Evolutionary conservation across 2,888 invertebrate genomes (phyloP).

Genomic region (Sphaerophoria rueppellii): DNA sequence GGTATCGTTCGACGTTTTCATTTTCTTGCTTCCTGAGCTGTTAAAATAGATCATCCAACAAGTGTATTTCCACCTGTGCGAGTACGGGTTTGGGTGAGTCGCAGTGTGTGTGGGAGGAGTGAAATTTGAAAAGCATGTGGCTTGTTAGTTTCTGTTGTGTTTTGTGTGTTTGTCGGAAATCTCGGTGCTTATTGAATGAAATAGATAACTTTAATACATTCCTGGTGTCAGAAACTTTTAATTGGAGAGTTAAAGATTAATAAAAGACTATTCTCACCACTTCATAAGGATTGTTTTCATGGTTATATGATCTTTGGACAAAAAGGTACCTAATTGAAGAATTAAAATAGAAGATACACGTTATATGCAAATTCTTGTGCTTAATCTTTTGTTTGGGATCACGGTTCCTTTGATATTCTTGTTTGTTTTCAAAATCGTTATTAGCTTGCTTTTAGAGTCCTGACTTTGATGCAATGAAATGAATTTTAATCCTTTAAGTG

Average conservation of each 20-base stretch:
- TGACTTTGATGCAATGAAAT: too few species aligned
- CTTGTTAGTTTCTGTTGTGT: background rate
- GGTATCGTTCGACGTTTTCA: background rate
- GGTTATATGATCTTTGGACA: background rate
- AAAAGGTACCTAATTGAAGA: background rate
- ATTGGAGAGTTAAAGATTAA: background rate
- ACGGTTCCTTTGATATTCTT: too few species aligned
- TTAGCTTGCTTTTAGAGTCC: too few species aligned
- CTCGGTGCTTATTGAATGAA: background rate
- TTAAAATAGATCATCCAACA: conserved; percentile 1
- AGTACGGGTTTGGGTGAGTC: background rate
- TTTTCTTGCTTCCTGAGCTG: background rate
- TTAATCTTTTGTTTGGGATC: too few species aligned
- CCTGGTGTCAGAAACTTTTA: background rate
- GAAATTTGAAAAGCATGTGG: background rate
- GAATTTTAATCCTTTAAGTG: too few species aligned
- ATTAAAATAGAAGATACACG: background rate
- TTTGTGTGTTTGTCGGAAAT: background rate
- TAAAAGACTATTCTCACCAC: background rate
- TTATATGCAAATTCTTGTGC: too few species aligned
- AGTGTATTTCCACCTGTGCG: background rate
- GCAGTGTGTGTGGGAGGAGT: too few species aligned
- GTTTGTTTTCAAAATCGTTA: too few species aligned
- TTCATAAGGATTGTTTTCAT: background rate
- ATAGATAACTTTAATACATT: background rate